A percentile compares a stretch with the other conserved stretches of the same genome.
These are phyloP conservation scores for Petrocephalus zakoni DNA, from an alignment of 2,113 vertebrate species.

Conservation along the genomic window DNA sequence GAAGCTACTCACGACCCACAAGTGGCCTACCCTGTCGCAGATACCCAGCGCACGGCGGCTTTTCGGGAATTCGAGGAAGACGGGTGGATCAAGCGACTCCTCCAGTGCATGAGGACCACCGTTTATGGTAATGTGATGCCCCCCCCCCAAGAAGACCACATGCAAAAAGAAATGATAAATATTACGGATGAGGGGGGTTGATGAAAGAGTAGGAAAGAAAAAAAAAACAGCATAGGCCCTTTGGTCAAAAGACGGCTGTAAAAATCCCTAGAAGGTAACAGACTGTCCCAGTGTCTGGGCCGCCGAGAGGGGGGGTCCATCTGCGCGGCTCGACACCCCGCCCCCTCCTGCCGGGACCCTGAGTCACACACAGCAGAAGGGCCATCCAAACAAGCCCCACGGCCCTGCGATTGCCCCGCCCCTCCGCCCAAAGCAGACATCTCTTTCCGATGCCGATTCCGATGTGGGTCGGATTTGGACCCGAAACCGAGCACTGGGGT, in stretches of 20 bases:
- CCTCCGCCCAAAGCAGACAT: not conserved
- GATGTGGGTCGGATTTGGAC: no score
- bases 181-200: not conserved
- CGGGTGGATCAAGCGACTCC: not conserved
- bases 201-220: not conserved
- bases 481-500: not conserved
- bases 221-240: not conserved
- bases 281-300: not conserved
- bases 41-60: not conserved
- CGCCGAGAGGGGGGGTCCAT: not conserved
- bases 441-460: not conserved
- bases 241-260: conserved; percentile 11
- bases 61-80: not conserved
- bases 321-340: not conserved
- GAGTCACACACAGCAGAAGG: not conserved
- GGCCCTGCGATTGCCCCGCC: not conserved
- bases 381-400: not conserved
- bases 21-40: not conserved
- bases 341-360: not conserved
- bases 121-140: no score
- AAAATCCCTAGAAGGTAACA: not conserved
- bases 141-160: not conserved
- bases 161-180: not conserved
- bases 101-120: no score
- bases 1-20: not conserved